phyloP scores from a whole-genome alignment of 2,797 vertebrate genomes.

The Notoglanidium macrostoma region DNA sequence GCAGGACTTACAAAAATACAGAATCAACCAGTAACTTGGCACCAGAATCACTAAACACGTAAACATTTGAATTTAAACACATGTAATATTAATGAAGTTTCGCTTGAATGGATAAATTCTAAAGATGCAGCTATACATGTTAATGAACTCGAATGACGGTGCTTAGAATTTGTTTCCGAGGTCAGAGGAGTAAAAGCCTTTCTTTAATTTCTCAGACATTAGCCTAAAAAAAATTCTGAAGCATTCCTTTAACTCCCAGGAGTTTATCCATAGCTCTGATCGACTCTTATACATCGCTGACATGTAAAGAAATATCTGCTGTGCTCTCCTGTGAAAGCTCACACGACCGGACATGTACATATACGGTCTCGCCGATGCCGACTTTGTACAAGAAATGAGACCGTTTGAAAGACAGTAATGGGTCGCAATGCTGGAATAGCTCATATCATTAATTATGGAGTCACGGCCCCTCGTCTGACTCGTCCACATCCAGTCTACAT shows the following conservation, averaged over 20 bases:
- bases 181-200: background rate
- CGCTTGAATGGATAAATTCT: background rate
- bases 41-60: background rate
- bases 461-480: background rate
- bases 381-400: background rate
- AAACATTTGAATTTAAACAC: background rate
- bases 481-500: background rate
- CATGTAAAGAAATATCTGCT: background rate
- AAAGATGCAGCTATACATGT: no score
- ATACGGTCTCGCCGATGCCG: background rate
- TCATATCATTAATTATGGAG: constrained; percentile 25
- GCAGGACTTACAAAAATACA: no score
- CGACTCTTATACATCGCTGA: background rate
- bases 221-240: background rate
- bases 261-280: no score
- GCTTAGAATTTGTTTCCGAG: no score
- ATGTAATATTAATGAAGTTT: background rate
- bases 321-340: background rate
- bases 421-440: background rate
- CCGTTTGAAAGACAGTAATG: background rate
- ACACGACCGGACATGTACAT: background rate
- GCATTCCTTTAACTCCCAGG: background rate
- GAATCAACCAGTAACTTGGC: no score
- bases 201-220: background rate
- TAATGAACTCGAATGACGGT: no score